Conservation (phyloP, 2,113 vertebrate species). For the Vidua chalybeata region DNA sequence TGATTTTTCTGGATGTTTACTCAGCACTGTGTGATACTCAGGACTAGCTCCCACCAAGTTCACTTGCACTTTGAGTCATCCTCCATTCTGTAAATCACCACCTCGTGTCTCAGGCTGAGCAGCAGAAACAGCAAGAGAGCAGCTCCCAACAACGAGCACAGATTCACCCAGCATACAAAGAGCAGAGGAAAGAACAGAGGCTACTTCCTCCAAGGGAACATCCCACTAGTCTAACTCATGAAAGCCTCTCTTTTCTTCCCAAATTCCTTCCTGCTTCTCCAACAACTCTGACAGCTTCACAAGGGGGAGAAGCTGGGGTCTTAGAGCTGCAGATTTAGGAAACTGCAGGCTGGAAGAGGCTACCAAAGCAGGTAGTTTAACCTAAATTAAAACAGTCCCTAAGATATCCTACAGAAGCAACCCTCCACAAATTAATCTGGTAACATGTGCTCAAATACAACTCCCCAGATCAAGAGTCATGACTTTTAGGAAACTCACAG, state of each 20-base stretch:
- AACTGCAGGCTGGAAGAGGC: background rate
- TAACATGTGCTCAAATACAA: background rate
- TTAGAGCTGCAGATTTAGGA: background rate
- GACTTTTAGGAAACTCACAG: background rate
- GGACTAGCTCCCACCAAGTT: background rate
- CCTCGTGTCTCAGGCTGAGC: background rate
- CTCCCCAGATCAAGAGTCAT: background rate
- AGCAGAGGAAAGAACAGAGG: background rate
- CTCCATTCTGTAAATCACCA: background rate
- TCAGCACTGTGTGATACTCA: background rate
- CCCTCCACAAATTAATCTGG: background rate
- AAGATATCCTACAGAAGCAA: background rate
- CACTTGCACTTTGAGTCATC: slow-evolving; percentile 4
- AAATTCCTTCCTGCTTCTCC: background rate
- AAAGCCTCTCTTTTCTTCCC: background rate
- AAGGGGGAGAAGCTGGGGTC: background rate
- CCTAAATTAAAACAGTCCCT: background rate
- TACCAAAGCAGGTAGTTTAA: background rate
- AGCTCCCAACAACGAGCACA: background rate
- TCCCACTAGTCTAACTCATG: background rate
- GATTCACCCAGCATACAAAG: background rate
- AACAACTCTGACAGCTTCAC: background rate
- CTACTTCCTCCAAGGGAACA: background rate
- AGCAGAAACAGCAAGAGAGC: background rate
- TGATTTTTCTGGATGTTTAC: background rate